These are phyloP conservation scores for Varanus komodoensis DNA, from an alignment of 2,113 vertebrate genomes.

Conservation along the genomic window DNA sequence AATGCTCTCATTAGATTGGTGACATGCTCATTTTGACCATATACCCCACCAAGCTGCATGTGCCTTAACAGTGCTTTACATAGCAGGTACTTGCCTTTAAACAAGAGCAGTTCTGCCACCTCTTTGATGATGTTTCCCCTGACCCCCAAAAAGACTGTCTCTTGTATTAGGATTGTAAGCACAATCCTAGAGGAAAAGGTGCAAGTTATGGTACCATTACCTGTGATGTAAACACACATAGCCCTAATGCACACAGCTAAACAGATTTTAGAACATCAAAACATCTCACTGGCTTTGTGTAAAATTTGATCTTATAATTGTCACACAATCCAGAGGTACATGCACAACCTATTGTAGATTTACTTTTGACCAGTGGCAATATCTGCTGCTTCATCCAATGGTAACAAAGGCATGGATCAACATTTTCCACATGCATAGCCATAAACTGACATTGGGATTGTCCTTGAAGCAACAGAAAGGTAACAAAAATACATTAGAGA, in stretches of 20 bases:
- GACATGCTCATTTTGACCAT: not conserved
- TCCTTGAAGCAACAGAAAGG: conserved; percentile 5
- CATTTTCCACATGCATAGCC: not conserved
- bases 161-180: too few species aligned
- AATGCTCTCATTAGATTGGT: not conserved
- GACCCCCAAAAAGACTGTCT: not conserved
- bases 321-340: not conserved
- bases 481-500: not conserved
- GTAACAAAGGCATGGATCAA: not conserved
- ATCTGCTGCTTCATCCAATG: not conserved
- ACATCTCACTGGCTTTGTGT: not conserved
- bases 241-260: not conserved
- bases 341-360: not conserved
- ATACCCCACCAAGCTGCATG: not conserved
- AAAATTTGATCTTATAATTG: not conserved
- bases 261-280: not conserved
- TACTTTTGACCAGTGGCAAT: not conserved
- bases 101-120: not conserved
- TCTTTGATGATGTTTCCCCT: not conserved
- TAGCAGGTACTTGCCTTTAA: not conserved
- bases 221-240: not conserved
- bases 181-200: not conserved
- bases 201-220: not conserved
- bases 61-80: not conserved
- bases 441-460: not conserved